phyloP scores from a whole-genome alignment of 1,140 invertebrate species.

The Leucophenga varia region DNA sequence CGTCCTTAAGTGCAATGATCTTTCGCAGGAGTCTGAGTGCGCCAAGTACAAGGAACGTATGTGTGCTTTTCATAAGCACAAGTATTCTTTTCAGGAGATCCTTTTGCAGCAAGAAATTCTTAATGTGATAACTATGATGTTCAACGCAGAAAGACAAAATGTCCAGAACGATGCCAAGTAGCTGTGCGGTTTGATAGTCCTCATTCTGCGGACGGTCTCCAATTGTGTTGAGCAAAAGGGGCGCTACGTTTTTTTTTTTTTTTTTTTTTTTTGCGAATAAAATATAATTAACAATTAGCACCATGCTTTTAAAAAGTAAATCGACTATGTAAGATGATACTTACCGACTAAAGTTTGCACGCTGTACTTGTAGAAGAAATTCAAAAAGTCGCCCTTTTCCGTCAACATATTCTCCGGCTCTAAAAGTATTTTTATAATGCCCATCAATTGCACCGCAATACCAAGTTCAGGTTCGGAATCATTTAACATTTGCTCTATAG shows the following conservation, averaged over 20 bases:
- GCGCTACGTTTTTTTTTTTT: too few relatives aligned
- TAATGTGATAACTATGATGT: conserved; percentile 98
- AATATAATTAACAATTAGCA: conserved; percentile 11
- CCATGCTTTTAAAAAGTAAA: too few relatives aligned
- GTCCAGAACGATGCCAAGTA: conserved; percentile 92
- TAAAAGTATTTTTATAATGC: conserved; percentile 87
- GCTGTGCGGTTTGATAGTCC: conserved; percentile 94
- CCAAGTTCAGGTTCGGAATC: conserved; percentile 89
- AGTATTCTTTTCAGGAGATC: conserved; percentile 92
- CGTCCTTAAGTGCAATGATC: conserved; percentile 96
- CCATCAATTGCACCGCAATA: conserved; percentile 93
- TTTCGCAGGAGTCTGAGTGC: conserved; percentile 95
- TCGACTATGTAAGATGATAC: neutral
- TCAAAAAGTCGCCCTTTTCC: conserved; percentile 97
- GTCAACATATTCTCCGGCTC: conserved; percentile 99
- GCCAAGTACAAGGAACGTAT: conserved; percentile 96
- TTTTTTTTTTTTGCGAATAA: too few relatives aligned
- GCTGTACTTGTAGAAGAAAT: conserved; percentile 98
- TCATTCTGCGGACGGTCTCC: conserved; percentile 86
- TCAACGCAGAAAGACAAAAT: conserved; percentile 99
- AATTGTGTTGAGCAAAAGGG: conserved; percentile 85
- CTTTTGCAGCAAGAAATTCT: conserved; percentile 96
- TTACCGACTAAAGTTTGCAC: conserved; percentile 91
- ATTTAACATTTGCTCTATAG: conserved; percentile 94
- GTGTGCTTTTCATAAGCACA: conserved; percentile 95